A percentile compares a stretch with the other conserved stretches of the same genome.
Evolutionary conservation across 2,113 vertebrate species (phyloP).

Genomic region (Sebastes schlegelii): DNA sequence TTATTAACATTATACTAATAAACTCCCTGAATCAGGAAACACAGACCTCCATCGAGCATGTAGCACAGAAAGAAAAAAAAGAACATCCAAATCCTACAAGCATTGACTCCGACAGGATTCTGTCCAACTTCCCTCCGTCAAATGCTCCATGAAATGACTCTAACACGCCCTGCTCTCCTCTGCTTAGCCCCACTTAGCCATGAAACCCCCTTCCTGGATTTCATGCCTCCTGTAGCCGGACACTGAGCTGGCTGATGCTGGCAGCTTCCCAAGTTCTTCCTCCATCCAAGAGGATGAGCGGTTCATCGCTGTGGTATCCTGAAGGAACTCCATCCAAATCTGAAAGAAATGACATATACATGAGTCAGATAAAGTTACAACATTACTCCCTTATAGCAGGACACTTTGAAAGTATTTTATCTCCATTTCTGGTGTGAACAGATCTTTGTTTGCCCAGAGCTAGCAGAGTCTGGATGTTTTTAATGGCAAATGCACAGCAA

Average conservation of each 20-base stretch:
- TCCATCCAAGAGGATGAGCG: conserved; percentile 27
- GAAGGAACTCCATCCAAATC: conserved; percentile 25
- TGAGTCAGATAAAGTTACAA: conserved; percentile 5
- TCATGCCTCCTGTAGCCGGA: conserved; percentile 52
- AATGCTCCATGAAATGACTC: conserved; percentile 71
- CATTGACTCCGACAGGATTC: conserved; percentile 41
- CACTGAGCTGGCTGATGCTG: conserved; percentile 51
- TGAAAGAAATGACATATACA: not conserved
- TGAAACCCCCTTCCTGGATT: conserved; percentile 61
- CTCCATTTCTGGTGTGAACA: not conserved
- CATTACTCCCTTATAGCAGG: not conserved
- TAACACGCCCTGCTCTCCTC: conserved; percentile 63
- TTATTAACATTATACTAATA: not conserved
- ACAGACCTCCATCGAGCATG: not conserved
- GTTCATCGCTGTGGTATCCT: conserved; percentile 32
- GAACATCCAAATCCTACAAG: conserved; percentile 26
- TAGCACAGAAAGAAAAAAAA: conserved; percentile 19
- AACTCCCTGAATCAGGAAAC: not conserved
- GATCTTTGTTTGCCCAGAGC: not conserved
- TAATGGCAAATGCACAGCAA: not conserved
- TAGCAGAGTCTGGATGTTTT: not conserved
- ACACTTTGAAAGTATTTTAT: not conserved
- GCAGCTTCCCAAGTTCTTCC: conserved; percentile 29
- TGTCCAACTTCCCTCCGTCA: conserved; percentile 49
- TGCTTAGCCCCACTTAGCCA: conserved; percentile 65